Base-by-base conservation (phyloP, 2,797 vertebrate genomes). In the Sebastes trivittatus region DNA sequence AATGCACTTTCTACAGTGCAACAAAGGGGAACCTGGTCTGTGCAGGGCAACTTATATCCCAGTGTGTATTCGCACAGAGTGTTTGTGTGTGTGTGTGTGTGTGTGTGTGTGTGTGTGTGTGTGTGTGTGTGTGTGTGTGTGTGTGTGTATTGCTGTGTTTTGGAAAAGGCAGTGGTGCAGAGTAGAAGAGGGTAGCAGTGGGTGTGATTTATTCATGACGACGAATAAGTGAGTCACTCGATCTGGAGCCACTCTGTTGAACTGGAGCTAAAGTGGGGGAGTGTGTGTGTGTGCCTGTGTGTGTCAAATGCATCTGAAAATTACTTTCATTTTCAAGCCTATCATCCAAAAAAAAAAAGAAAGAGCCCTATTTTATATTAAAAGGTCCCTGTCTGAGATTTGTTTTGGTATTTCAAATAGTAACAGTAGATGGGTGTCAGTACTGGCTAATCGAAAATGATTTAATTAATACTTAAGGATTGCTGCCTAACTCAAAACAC, bases 171-270 rank as follows among this genome's bases (percentile, higher is more conserved):
- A 81, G 81, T 81, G 66, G 75, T 81, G 80, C 54, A 90, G 74
- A 73, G 65, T 84, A 87, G 73, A 87, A 71, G 73, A 77, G 81
- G 74, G 87, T 78, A 86, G 78, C 76, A 86, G 84, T 83, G 85
- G 75, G 82, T 88, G 90, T 90, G 91, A 94, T 93, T 92, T 91
- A 93, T 94, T 94, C 87, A 94, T 92, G 88, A 89, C 49, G 36
- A 81, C 11, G 75, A 92, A 89, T 83, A 83, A 91, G 85, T 90
- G 85, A 89, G 86, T 93, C 87, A 90, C 78, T 90, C 20, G 56
- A 84, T 90, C 78, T 90, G 72, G 75, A 89, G 83, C 52, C 76
- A 78, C 78, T 90, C 68, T 83, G 81, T 80, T 73, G 66, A 77
- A 63, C 64, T 77, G 34, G 14, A 84, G 73, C 67, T 87, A 56